Evolutionary conservation across 2,888 invertebrate genomes (phyloP), one percentile per base, ranked within the genome.

Genomic region (Caenorhabditis sp.): DNA sequence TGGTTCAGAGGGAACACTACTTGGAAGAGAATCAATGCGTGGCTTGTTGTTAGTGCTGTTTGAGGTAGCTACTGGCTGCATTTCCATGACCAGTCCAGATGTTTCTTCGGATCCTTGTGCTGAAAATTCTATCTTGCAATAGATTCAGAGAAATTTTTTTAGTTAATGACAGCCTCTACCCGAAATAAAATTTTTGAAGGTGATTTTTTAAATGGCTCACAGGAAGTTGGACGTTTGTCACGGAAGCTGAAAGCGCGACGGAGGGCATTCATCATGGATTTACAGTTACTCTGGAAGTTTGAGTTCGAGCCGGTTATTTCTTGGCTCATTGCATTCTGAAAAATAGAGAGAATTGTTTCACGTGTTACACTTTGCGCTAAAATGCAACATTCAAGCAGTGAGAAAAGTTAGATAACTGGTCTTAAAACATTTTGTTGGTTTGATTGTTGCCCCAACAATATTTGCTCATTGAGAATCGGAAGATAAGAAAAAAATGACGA

Each of bases 241-340:
- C 86, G 80, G 58, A 86, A 81, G 38, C 81, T 85, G 59, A 86
- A 63, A n/a, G 69, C 85, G 38, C 86, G 79, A 26, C 85, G 81
- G 22, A 86, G 49, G 14, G 75, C 56, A 63, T 86, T 86, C 86
- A 86, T 86, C 47, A 85, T 59, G 58, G 58, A 58, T 69, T 86
- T 86, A 64, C 75, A 82, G 54, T 74, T 73, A 24, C 10, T 59
- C 38, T 64, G 58, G 12, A 73, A 8, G 28, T 72, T 72, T 31
- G 72, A 47, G 58, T 74, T 58, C 0, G 73, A 49, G 26, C 26
- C 72, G 3, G 70, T 14, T 28, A 51, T 14, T 41, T 68, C 64
- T 51, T 64, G 80, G 44, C 28, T 73, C 59, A 82, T 79, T 63
- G 74, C 82, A 82, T 82, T 47, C 54, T 54, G 54, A 54, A 54